Conservation (phyloP, 1,140 invertebrate genomes). For the Drosophila malerkotliana region DNA sequence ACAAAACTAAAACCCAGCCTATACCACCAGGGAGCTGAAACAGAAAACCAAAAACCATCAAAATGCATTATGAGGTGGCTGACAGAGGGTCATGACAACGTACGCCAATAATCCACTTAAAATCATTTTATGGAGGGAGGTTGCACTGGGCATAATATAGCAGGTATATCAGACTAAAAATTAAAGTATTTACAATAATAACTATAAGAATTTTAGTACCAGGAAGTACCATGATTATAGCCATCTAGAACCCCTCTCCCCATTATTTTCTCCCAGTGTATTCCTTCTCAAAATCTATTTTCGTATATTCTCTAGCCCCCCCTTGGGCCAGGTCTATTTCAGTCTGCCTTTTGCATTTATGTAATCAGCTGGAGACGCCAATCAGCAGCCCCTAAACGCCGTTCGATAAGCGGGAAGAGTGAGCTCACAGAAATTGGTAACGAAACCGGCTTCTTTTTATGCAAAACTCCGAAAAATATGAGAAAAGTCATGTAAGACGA, state of each 20-base stretch:
- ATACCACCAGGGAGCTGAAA: slow-evolving; percentile 14
- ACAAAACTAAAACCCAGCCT: slow-evolving; percentile 18
- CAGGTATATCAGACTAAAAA: no score
- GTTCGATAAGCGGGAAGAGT: slow-evolving; percentile 33
- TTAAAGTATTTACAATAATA: no score
- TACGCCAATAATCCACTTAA: slow-evolving; percentile 71
- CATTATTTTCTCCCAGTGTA: slow-evolving; percentile 17
- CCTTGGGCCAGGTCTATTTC: slow-evolving; percentile 15
- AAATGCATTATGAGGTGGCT: slow-evolving; percentile 33
- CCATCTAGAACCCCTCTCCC: background rate
- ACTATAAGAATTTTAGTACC: no score
- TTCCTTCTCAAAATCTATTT: slow-evolving; percentile 57
- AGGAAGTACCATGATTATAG: background rate
- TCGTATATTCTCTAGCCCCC: slow-evolving; percentile 7
- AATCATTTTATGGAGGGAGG: slow-evolving; percentile 33
- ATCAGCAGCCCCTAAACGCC: slow-evolving; percentile 73
- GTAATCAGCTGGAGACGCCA: slow-evolving; percentile 54
- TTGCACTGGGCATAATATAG: background rate
- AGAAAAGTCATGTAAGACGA: slow-evolving; percentile 23
- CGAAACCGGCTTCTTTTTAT: slow-evolving; percentile 76
- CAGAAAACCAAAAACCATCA: slow-evolving; percentile 49
- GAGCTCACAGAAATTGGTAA: slow-evolving; percentile 32
- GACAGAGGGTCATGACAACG: slow-evolving; percentile 30
- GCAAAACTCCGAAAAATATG: slow-evolving; percentile 72
- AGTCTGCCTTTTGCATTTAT: slow-evolving; percentile 48